These are phyloP conservation scores for Ginglymostoma cirratum DNA, from an alignment of 2,113 vertebrate species.

Conservation along the genomic window DNA sequence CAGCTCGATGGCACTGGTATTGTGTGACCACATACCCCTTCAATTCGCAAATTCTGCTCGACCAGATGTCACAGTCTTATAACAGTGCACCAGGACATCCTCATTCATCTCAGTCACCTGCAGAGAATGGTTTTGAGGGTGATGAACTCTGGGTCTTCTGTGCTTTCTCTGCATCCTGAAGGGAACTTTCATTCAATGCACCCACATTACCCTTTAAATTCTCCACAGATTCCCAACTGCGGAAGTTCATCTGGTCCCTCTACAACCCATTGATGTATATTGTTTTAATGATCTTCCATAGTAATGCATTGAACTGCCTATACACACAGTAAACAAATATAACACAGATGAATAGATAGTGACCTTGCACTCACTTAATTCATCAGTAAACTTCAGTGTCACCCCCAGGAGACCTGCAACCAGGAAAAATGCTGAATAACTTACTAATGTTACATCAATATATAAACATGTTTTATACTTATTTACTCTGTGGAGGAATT, in stretches of 20 bases:
- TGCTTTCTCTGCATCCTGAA: no score
- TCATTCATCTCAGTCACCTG: no score
- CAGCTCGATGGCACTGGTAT: no score
- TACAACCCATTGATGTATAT: not conserved
- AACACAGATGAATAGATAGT: not conserved
- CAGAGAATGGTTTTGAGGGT: no score
- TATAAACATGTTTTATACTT: not conserved
- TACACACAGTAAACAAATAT: not conserved
- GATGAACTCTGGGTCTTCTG: no score
- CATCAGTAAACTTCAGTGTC: not conserved
- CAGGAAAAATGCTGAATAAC: not conserved
- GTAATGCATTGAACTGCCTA: not conserved
- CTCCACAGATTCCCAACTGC: not conserved
- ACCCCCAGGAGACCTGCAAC: not conserved
- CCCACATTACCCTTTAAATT: no score
- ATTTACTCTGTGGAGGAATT: not conserved
- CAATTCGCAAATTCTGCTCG: no score
- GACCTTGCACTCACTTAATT: not conserved
- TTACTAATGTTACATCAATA: not conserved
- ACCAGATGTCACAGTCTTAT: no score
- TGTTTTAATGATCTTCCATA: not conserved
- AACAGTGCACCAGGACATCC: no score
- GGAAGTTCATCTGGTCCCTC: not conserved
- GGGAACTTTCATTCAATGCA: no score
- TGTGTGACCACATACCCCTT: no score